Percentiles rank a stretch among this genome's conserved stretches.
Conservation (phyloP, 1,140 invertebrate species). For the Pantala flavescens region DNA sequence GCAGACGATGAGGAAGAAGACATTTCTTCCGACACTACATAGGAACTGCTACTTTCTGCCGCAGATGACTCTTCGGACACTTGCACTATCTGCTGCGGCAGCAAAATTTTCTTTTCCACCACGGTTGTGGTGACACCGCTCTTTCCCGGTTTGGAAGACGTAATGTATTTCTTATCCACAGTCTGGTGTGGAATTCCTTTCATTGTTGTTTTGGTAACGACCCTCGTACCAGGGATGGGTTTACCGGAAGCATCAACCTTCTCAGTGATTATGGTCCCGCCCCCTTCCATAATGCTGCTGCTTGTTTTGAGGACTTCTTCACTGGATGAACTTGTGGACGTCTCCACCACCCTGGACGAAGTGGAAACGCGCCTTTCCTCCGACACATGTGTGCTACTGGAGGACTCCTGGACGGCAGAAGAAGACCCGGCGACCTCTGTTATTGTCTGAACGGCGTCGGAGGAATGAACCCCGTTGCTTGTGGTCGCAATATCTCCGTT, state of each 20-base stretch:
- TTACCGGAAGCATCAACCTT: neutral
- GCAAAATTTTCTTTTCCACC: neutral
- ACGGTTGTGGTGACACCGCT: neutral
- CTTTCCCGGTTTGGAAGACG: neutral
- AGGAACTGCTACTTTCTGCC: neutral
- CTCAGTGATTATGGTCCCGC: neutral
- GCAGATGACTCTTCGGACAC: neutral
- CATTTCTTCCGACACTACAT: neutral
- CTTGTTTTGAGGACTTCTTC: neutral
- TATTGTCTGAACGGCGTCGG: neutral
- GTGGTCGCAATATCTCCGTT: neutral
- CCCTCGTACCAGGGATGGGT: neutral
- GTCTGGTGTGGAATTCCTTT: neutral
- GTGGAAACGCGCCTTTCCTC: neutral
- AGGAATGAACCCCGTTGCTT: neutral
- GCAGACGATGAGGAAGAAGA: neutral
- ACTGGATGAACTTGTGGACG: neutral
- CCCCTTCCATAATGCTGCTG: neutral
- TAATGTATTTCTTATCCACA: neutral
- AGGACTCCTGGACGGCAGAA: neutral
- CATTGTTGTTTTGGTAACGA: neutral
- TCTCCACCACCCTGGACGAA: neutral
- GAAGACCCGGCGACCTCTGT: neutral
- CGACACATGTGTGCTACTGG: neutral
- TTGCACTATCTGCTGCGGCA: neutral